Percentiles rank a stretch among this genome's conserved stretches.
These are phyloP conservation scores for Pomatorhinus ruficollis DNA, from an alignment of 2,113 vertebrate species.

Conservation along the genomic window DNA sequence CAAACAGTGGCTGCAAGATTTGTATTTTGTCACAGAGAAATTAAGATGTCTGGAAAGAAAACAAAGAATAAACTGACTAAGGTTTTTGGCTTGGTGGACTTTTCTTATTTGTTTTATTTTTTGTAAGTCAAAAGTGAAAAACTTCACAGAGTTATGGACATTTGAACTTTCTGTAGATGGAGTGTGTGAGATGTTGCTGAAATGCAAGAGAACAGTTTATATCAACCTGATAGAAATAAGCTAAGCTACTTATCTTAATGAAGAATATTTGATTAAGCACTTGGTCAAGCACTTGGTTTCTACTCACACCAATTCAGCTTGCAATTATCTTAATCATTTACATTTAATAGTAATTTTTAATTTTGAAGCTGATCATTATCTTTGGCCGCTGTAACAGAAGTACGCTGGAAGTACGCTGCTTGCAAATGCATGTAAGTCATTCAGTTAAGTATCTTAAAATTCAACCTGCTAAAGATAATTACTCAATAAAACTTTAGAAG, in stretches of 20 bases:
- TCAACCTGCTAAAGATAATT: neutral
- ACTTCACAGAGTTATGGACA: neutral
- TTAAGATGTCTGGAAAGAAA: conserved; percentile 24
- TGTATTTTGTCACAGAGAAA: conserved; percentile 53
- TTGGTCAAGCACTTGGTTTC: neutral
- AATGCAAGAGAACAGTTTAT: neutral
- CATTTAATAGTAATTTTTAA: neutral
- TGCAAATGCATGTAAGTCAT: neutral
- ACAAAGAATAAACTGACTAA: neutral
- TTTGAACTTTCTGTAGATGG: neutral
- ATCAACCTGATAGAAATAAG: neutral
- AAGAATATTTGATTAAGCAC: neutral
- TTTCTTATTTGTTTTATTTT: neutral
- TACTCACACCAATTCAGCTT: neutral
- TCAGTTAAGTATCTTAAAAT: neutral
- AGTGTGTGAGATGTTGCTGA: neutral
- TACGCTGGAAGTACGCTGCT: neutral
- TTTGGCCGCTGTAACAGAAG: neutral
- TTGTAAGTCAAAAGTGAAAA: neutral
- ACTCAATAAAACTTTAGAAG: neutral
- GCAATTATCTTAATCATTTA: neutral
- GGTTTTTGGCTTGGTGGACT: neutral
- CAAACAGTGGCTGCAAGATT: neutral
- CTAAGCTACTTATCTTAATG: neutral
- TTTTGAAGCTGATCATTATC: neutral